Evolutionary conservation across 1,140 invertebrate genomes (phyloP).

Genomic region (Formica exsecta): DNA sequence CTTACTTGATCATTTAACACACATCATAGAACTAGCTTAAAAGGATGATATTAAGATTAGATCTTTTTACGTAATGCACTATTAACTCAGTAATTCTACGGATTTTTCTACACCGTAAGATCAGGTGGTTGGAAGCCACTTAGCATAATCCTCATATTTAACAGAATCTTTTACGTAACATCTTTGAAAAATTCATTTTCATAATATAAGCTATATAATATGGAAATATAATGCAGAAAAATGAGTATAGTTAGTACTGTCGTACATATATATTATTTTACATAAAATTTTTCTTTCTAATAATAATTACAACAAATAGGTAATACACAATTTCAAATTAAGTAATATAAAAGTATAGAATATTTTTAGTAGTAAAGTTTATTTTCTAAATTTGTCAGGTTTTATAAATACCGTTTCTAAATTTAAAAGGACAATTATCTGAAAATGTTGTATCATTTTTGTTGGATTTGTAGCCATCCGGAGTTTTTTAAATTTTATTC

Average conservation of each 20-base stretch:
- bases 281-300: background rate
- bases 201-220: slow-evolving; percentile 15
- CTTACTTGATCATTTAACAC: slow-evolving; percentile 52
- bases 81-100: slow-evolving; percentile 21
- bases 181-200: slow-evolving; percentile 12
- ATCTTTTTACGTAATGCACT: slow-evolving; percentile 23
- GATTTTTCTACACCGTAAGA: slow-evolving; percentile 11
- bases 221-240: background rate
- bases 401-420: background rate
- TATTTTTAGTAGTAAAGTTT: background rate
- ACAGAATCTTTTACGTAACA: background rate
- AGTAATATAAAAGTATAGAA: background rate
- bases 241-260: slow-evolving; percentile 9
- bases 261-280: background rate
- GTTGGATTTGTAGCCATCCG: background rate
- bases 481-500: background rate
- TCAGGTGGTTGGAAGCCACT: background rate
- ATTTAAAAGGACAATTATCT: background rate
- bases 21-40: slow-evolving; percentile 46
- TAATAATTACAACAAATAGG: background rate
- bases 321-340: no score
- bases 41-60: slow-evolving; percentile 33
- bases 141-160: slow-evolving; percentile 24
- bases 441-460: background rate
- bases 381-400: background rate